phyloP scores from a whole-genome alignment of 2,888 invertebrate genomes.

The Chrysopilus asiliformis region DNA sequence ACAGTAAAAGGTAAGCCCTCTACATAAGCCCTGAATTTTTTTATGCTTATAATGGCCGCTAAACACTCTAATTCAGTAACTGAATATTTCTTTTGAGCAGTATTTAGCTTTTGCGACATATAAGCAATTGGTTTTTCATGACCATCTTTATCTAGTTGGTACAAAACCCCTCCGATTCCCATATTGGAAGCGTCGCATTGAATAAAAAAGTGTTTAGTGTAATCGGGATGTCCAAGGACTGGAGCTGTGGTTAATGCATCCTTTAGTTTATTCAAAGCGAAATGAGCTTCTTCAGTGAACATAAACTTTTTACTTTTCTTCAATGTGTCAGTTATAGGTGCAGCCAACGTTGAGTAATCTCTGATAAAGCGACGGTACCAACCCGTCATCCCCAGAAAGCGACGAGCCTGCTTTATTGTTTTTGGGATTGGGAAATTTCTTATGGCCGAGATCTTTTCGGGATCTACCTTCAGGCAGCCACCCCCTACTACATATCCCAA shows the following conservation, averaged over 20 bases:
- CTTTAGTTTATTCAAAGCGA: slow-evolving; percentile 1
- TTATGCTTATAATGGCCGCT: slow-evolving; percentile 18
- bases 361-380: slow-evolving; percentile 1
- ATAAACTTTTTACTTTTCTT: neutral
- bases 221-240: neutral
- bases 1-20: slow-evolving; percentile 17
- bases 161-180: slow-evolving; percentile 4
- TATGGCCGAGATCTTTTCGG: too few species aligned
- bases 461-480: too few species aligned
- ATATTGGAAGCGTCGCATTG: neutral
- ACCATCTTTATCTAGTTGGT: neutral
- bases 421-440: too few species aligned
- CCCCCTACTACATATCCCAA: too few species aligned
- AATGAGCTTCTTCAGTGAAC: neutral
- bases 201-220: neutral
- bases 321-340: neutral
- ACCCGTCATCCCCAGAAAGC: slow-evolving; percentile 1
- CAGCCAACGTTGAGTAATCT: neutral
- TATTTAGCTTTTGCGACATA: slow-evolving; percentile 5
- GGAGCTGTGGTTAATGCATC: neutral
- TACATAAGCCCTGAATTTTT: slow-evolving; percentile 19
- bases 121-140: slow-evolving; percentile 7
- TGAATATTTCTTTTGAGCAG: slow-evolving; percentile 6
- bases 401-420: too few species aligned
- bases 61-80: slow-evolving; percentile 19